These are phyloP conservation scores for Creontiades dilutus DNA, from an alignment of 2,888 invertebrate genomes.

Conservation along the genomic window DNA sequence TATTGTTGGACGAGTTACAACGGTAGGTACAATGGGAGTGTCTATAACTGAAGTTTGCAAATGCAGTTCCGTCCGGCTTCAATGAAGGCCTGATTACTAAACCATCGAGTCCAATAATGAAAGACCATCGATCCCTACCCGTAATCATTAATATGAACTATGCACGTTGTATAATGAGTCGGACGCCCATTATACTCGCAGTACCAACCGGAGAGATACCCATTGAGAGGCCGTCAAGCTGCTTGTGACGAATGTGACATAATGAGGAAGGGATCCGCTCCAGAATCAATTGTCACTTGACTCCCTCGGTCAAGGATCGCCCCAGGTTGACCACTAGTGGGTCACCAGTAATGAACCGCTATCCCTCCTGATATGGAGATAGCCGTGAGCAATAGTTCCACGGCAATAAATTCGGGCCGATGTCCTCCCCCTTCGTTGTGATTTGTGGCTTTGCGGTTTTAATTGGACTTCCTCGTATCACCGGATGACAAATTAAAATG, in stretches of 20 bases:
- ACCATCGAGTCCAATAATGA: background rate
- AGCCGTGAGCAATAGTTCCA: background rate
- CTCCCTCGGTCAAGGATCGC: conserved; percentile 22
- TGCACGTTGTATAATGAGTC: background rate
- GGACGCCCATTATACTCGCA: background rate
- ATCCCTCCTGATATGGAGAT: background rate
- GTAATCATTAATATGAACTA: too few species aligned
- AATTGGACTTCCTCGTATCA: too few species aligned
- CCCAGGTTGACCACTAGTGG: background rate
- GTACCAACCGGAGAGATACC: background rate
- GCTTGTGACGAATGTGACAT: conserved; percentile 47
- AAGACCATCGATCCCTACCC: background rate
- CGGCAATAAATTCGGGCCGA: too few species aligned
- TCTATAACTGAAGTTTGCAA: too few species aligned
- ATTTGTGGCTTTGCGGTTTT: too few species aligned
- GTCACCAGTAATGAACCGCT: background rate
- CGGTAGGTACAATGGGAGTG: too few species aligned
- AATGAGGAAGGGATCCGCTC: conserved; percentile 43
- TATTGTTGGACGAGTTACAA: too few species aligned
- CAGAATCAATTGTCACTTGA: conserved; percentile 46
- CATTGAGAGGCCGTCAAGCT: background rate
- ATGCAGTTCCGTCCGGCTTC: too few species aligned
- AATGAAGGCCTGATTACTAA: too few species aligned
- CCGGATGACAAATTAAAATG: too few species aligned
- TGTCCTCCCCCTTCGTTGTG: too few species aligned